A percentile compares a stretch with the other conserved stretches of the same genome.
These are phyloP conservation scores for Entelurus aequoreus DNA, from an alignment of 2,113 vertebrate species.

Conservation along the genomic window DNA sequence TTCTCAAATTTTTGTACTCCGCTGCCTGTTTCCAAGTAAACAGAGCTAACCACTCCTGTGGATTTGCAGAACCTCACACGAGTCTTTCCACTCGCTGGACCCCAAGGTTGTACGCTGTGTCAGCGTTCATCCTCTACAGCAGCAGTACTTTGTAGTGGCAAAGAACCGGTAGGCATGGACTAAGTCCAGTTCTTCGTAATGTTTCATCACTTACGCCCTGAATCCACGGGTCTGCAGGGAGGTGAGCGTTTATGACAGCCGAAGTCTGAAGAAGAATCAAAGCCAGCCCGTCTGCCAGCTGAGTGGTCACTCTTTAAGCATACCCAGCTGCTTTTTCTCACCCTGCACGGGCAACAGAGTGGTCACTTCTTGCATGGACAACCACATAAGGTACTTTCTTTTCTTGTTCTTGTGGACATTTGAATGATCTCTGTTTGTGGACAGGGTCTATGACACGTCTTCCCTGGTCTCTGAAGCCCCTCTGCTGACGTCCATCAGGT, in stretches of 20 bases:
- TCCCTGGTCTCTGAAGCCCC: conserved; percentile 39
- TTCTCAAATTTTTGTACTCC: too few relatives aligned
- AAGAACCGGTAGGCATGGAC: conserved; percentile 64
- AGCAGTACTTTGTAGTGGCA: conserved; percentile 79
- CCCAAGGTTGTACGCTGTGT: conserved; percentile 69
- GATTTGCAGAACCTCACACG: conserved; percentile 49
- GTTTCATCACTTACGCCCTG: not conserved
- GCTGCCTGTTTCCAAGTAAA: not conserved
- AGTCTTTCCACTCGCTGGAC: conserved; percentile 66
- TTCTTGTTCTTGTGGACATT: not conserved
- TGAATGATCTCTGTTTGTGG: conserved; percentile 10
- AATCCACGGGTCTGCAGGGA: conserved; percentile 59
- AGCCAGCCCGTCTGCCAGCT: conserved; percentile 69
- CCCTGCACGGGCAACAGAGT: conserved; percentile 78
- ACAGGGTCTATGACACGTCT: conserved; percentile 81
- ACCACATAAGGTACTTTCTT: conserved; percentile 69
- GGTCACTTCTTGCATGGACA: conserved; percentile 78
- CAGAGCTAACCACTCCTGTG: not conserved
- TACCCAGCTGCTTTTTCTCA: conserved; percentile 84
- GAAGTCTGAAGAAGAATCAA: conserved; percentile 60
- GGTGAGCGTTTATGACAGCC: conserved; percentile 76
- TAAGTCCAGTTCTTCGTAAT: not conserved
- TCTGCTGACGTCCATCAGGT: conserved; percentile 72
- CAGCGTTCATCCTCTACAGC: conserved; percentile 79
- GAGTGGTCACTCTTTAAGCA: conserved; percentile 67